Base-by-base conservation (phyloP, 2,797 vertebrate genomes). In the Sebastes elongatus region DNA sequence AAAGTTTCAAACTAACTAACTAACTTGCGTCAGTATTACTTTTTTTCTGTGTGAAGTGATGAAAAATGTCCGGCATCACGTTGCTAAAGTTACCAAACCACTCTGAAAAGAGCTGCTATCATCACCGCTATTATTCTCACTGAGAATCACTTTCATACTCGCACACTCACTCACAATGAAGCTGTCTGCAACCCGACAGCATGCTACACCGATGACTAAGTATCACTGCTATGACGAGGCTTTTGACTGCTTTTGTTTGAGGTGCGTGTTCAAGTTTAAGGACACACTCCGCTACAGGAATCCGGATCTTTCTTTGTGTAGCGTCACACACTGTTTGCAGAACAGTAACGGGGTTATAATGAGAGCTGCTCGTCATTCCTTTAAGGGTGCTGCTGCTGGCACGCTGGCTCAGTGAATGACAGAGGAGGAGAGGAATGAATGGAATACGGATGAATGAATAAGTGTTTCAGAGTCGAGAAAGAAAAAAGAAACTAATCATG, bases 171-270 rank as follows among this genome's bases (percentile, higher is more conserved):
- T 49, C 42, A 49, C 42, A 18, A 20, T 18, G 42, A 49, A 49
- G 42, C 16, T 49, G 42, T 49, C 18, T 49, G 42, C 42, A 18
- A 49, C 16, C 42, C 42, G 42, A 49, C 42, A 46, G 42, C 42
- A 46, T 18, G 42, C 42, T 18, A 16, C 42, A 18, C 38, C 13
- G 14, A 46, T 46, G 42, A 46, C 42, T 2, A 20, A 49, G n/a
- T 5, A 4, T 25, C 3, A 10, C 10, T 42, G 53, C 35, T 27
- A 46, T 80, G 65, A 78, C 4, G 7, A 11, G 56, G 20, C 28
- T 46, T 14, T n/a, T 2, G 16, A 27, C 5, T n/a, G 59, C 70
- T 73, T 82, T 74, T 83, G 74, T 87, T 63, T 60, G 25, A 64
- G 32, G 55, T 56, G 14, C 60, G 68, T 1, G 66, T 65, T 53